Percentiles rank a stretch among this genome's conserved stretches.
phyloP scores from a whole-genome alignment of 2,888 invertebrate species.

The Cacoxenus indagator region DNA sequence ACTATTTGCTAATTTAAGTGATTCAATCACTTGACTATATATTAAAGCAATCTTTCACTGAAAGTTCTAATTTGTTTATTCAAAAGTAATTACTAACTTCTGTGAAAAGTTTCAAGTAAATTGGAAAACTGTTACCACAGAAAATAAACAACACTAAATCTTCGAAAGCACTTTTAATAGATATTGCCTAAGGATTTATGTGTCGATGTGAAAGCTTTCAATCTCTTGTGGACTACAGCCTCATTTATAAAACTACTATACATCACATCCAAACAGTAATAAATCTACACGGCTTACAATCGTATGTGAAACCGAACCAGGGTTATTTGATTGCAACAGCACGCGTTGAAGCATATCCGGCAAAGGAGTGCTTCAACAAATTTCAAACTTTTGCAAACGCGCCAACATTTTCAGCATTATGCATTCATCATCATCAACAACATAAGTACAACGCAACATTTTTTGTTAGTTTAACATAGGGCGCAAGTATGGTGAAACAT shows the following conservation, averaged over 20 bases:
- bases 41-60: too few species aligned
- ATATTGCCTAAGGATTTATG: too few species aligned
- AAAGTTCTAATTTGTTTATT: too few species aligned
- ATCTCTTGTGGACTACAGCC: too few species aligned
- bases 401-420: neutral
- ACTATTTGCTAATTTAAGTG: neutral
- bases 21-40: too few species aligned
- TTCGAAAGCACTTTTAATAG: too few species aligned
- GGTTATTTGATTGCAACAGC: neutral
- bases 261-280: constrained; percentile 1
- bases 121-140: too few species aligned
- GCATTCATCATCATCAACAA: neutral
- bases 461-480: constrained; percentile 28
- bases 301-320: neutral
- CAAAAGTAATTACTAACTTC: neutral
- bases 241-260: neutral
- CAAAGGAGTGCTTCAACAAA: neutral
- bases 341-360: neutral
- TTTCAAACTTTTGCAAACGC: neutral
- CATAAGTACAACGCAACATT: neutral
- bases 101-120: too few species aligned
- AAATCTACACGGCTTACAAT: neutral
- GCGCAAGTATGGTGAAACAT: constrained; percentile 28
- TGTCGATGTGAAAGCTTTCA: too few species aligned
- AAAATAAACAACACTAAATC: too few species aligned